These are phyloP conservation scores for Oenanthe melanoleuca DNA, from an alignment of 2,113 vertebrate genomes.

Conservation along the genomic window DNA sequence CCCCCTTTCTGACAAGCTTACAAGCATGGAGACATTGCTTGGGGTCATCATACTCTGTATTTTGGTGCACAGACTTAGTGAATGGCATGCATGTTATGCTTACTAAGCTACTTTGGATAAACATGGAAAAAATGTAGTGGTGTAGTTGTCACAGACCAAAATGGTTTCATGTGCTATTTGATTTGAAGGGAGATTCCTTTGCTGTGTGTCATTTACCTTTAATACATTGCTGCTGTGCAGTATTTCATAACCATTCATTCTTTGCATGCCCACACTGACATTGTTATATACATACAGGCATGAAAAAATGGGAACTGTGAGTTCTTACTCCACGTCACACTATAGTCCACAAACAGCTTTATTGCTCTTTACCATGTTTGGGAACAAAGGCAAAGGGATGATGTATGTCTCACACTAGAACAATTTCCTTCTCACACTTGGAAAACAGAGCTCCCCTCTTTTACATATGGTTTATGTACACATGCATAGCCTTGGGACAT, in stretches of 20 bases:
- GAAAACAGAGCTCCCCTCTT: slow-evolving; percentile 7
- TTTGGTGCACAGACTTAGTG: slow-evolving; percentile 60
- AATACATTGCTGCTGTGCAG: slow-evolving; percentile 45
- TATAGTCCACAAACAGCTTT: slow-evolving; percentile 35
- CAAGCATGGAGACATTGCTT: not conserved
- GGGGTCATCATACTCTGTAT: slow-evolving; percentile 35
- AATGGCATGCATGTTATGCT: slow-evolving; percentile 57
- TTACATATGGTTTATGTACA: not conserved
- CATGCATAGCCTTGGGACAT: not conserved
- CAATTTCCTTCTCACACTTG: slow-evolving; percentile 14
- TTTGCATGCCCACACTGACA: slow-evolving; percentile 57
- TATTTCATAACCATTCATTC: slow-evolving; percentile 64
- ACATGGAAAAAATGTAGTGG: slow-evolving; percentile 74
- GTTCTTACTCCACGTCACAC: slow-evolving; percentile 52
- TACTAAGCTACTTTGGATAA: slow-evolving; percentile 71
- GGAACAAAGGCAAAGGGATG: slow-evolving; percentile 59
- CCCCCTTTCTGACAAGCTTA: not conserved
- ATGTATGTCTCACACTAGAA: not conserved
- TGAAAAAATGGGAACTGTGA: slow-evolving; percentile 57
- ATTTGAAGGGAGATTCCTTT: slow-evolving; percentile 75
- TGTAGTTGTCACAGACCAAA: slow-evolving; percentile 69
- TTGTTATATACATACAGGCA: slow-evolving; percentile 19
- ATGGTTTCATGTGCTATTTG: slow-evolving; percentile 60
- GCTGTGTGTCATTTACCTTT: slow-evolving; percentile 75
- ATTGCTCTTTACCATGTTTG: slow-evolving; percentile 46